Evolutionary conservation across 2,797 vertebrate species (phyloP).

Genomic region (Buceros bicornis): DNA sequence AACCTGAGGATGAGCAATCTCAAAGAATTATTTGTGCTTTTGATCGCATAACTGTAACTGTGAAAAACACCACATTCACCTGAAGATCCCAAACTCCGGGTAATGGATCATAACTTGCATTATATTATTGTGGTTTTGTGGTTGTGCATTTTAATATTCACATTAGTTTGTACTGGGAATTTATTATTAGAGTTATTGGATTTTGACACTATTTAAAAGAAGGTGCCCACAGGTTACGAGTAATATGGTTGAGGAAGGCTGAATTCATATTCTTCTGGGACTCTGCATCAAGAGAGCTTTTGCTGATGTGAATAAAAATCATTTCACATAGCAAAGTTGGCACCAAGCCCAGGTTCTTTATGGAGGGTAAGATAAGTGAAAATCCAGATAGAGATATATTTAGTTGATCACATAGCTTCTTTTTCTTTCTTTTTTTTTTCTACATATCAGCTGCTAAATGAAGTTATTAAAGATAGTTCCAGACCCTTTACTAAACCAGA

Average conservation of each 20-base stretch:
- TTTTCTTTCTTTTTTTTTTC: accelerated
- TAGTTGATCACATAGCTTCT: not conserved
- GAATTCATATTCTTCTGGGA: slow-evolving; percentile 1
- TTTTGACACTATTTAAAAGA: slow-evolving; percentile 6
- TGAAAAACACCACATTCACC: not conserved
- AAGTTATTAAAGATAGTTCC: slow-evolving; percentile 41
- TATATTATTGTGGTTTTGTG: not conserved
- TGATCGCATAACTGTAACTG: not conserved
- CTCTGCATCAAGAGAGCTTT: not conserved
- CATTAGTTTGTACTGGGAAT: not conserved
- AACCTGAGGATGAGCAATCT: not conserved
- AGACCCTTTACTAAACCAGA: slow-evolving; percentile 9
- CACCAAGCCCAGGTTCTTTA: slow-evolving; percentile 10
- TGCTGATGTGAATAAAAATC: slow-evolving; percentile 4
- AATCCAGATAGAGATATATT: slow-evolving; percentile 13
- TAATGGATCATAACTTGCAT: not conserved
- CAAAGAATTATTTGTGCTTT: not conserved
- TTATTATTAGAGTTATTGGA: not conserved
- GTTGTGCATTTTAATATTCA: not conserved
- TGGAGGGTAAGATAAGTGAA: slow-evolving; percentile 26
- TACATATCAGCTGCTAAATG: not conserved
- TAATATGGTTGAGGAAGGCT: not conserved
- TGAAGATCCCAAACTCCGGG: not conserved
- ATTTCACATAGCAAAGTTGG: slow-evolving; percentile 16
- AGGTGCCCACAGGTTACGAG: not conserved